These are phyloP conservation scores for Phrynocephalus versicolor DNA, from an alignment of 2,113 vertebrate species.

Conservation along the genomic window DNA sequence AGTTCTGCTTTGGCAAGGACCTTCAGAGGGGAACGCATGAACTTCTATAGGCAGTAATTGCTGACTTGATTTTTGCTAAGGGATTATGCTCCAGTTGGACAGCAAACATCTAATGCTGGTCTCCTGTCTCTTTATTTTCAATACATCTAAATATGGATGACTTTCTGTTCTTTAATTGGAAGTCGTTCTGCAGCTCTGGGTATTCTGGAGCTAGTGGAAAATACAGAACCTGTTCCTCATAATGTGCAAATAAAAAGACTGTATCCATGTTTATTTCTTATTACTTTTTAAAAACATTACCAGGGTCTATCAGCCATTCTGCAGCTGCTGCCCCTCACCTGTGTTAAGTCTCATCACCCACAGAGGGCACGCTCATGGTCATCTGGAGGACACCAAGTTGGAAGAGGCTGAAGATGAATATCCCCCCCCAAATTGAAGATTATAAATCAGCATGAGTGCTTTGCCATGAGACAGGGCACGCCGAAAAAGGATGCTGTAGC, in stretches of 20 bases:
- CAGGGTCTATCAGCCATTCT: not conserved
- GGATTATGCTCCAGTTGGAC: slow-evolving; percentile 10
- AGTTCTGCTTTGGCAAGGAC: slow-evolving; percentile 27
- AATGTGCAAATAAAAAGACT: not conserved
- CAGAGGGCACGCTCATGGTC: not conserved
- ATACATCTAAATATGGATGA: not conserved
- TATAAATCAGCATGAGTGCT: no score
- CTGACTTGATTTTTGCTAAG: slow-evolving; percentile 48
- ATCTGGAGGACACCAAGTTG: not conserved
- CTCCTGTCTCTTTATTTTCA: not conserved
- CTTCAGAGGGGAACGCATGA: slow-evolving; percentile 17
- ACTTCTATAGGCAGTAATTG: slow-evolving; percentile 23
- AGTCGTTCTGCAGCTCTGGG: not conserved
- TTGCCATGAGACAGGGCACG: no score
- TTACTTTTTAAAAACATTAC: not conserved
- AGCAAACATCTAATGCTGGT: not conserved
- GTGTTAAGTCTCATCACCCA: not conserved
- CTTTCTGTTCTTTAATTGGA: not conserved
- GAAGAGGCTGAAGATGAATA: no score
- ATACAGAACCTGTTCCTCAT: not conserved
- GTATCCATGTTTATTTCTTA: not conserved
- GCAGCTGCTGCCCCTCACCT: not conserved
- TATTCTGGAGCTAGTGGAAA: not conserved
- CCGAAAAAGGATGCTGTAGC: no score
- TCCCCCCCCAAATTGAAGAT: no score